Evolutionary conservation across 2,888 invertebrate species (phyloP), one percentile per base, ranked within the genome.

Genomic region (Epistrophella euchroma): DNA sequence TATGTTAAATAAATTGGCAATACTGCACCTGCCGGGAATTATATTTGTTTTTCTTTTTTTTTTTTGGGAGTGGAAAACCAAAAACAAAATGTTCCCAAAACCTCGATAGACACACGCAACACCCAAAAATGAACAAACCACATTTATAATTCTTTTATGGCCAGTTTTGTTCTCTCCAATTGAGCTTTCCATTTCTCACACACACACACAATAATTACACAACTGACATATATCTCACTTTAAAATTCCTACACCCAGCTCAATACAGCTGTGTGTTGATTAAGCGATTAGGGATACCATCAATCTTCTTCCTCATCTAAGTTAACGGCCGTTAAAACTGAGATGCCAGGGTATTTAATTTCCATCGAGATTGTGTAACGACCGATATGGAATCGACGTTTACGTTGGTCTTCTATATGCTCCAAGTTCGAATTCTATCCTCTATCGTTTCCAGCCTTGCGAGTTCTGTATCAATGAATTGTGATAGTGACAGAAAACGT

Each of bases 301-400:
- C 45, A 68, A 68, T 68, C 68, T 68, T 68, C 52, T 52, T 68
- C 50, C 37, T 68, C 68, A 37, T 68, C 68, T 52, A 68, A 68
- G 52, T 52, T 68, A 68, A 68, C 52, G 68, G 68, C 52, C 52
- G 68, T 68, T 68, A 68, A 68, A 68, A 68, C 52, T 52, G 68
- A 68, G 52, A 68, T 52, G 50, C 68, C 37, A 37, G 15, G 56
- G 78, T 55, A 78, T 45, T 71, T 71, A 64, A 78, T 71, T 78
- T 62, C 62, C 55, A 78, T 72, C 52, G 15, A 71, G 60, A 77
- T 77, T 70, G 70, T 58, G 62, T 79, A 66, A 73, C 78, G 78
- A 66, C 45, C 56, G 37, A 72, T 56, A 37, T n/a, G n/a, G 19
- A 35, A 22, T 60, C 37, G 22, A 50, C 15, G 6, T 50, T 13